Percentiles rank a stretch among this genome's conserved stretches.
Conservation (phyloP, 2,888 invertebrate genomes). For the Kryphioiulus occultus region DNA sequence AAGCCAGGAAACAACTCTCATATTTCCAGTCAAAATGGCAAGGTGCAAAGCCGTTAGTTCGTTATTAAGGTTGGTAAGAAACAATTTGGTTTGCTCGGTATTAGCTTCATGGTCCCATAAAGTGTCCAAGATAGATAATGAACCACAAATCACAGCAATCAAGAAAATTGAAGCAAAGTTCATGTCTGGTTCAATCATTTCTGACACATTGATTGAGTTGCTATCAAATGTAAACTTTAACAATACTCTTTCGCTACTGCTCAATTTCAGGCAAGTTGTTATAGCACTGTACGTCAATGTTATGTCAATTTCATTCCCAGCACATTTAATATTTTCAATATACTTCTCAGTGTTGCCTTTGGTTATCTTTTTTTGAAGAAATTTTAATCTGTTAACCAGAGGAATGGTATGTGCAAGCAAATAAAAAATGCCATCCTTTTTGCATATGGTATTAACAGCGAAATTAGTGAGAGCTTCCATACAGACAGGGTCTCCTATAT, state of each 20-base stretch:
- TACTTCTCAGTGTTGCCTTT: not conserved
- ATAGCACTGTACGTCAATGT: not conserved
- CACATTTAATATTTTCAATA: not conserved
- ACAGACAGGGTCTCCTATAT: not conserved
- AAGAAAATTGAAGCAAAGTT: not conserved
- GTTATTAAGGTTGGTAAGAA: not conserved
- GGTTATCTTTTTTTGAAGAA: not conserved
- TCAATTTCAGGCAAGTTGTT: not conserved
- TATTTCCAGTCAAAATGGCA: not conserved
- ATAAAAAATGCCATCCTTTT: not conserved
- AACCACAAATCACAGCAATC: conserved; percentile 18
- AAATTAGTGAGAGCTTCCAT: not conserved
- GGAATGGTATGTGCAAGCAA: not conserved
- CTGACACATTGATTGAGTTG: not conserved
- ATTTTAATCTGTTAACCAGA: not conserved
- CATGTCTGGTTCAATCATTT: not conserved
- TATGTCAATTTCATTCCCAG: not conserved
- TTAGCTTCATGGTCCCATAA: not conserved
- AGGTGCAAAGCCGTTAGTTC: not conserved
- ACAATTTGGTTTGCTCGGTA: not conserved
- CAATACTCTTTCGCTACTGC: not conserved
- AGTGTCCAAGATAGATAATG: not conserved
- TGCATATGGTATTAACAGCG: not conserved
- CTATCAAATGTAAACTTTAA: not conserved
- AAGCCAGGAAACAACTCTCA: not conserved